Conservation (phyloP, 2,113 vertebrate species). For the Epinephelus fuscoguttatus region DNA sequence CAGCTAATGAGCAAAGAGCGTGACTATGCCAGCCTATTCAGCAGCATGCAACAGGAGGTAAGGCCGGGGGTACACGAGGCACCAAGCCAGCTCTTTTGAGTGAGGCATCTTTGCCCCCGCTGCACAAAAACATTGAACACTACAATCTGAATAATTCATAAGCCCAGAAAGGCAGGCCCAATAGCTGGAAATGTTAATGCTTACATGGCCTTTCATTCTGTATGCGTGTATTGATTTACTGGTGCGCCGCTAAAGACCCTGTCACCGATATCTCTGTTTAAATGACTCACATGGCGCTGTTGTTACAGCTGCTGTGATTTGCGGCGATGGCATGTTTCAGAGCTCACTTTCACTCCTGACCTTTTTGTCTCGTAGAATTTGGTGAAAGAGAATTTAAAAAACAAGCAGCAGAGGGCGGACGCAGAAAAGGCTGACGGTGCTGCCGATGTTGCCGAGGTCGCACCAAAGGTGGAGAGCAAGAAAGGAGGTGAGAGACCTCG, state of each 20-base stretch:
- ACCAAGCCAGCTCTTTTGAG: slow-evolving; percentile 54
- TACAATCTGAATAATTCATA: slow-evolving; percentile 80
- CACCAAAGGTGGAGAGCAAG: slow-evolving; percentile 62
- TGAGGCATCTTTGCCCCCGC: slow-evolving; percentile 56
- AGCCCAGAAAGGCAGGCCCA: slow-evolving; percentile 40
- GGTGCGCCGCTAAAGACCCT: slow-evolving; percentile 67
- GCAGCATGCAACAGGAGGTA: slow-evolving; percentile 86
- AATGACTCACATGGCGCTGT: slow-evolving; percentile 58
- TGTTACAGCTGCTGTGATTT: slow-evolving; percentile 51
- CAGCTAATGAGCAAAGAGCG: slow-evolving; percentile 85
- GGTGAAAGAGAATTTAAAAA: slow-evolving; percentile 82
- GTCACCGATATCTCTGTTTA: slow-evolving; percentile 67
- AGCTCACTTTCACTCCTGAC: neutral
- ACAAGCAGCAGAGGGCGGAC: slow-evolving; percentile 64
- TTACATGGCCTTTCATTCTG: slow-evolving; percentile 74
- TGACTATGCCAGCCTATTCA: slow-evolving; percentile 85
- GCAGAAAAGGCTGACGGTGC: slow-evolving; percentile 39
- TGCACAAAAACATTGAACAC: slow-evolving; percentile 65
- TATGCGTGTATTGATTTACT: slow-evolving; percentile 74
- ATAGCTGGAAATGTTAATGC: slow-evolving; percentile 78
- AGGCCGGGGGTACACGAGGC: slow-evolving; percentile 45
- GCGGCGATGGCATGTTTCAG: slow-evolving; percentile 22
- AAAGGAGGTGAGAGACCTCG: slow-evolving; percentile 73
- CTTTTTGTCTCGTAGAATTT: slow-evolving; percentile 70
- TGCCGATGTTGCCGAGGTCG: slow-evolving; percentile 26